These are phyloP conservation scores for Beris chalybata DNA, from an alignment of 2,888 invertebrate genomes.

Conservation along the genomic window DNA sequence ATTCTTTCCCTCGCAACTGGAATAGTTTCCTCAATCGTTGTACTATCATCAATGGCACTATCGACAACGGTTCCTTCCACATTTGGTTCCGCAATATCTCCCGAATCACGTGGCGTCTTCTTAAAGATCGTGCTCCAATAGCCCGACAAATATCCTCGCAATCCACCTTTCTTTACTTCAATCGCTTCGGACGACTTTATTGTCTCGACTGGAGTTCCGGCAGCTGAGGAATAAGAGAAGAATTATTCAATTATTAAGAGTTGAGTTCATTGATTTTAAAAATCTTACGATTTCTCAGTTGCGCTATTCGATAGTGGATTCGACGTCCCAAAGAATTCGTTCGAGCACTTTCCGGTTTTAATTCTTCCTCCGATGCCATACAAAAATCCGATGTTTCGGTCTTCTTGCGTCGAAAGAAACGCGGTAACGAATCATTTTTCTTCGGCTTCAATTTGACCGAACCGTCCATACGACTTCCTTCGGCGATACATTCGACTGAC, in stretches of 20 bases:
- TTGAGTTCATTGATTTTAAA: background rate
- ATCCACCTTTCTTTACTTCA: slow-evolving; percentile 1
- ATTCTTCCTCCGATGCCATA: slow-evolving; percentile 9
- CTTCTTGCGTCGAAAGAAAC: slow-evolving; percentile 21
- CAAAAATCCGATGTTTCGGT: slow-evolving; percentile 2
- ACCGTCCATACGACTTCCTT: slow-evolving; percentile 10
- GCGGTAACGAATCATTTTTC: slow-evolving; percentile 20
- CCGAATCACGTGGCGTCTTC: slow-evolving; percentile 16
- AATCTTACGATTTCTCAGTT: slow-evolving; percentile 20
- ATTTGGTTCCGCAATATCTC: background rate
- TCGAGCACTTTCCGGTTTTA: slow-evolving; percentile 5
- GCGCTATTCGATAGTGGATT: slow-evolving; percentile 11
- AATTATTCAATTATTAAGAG: background rate
- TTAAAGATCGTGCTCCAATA: slow-evolving; percentile 26
- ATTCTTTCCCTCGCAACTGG: background rate
- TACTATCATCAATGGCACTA: background rate
- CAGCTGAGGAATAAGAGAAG: background rate
- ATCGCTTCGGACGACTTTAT: background rate
- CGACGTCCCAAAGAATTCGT: slow-evolving; percentile 16
- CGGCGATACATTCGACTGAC: slow-evolving; percentile 11
- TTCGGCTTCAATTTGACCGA: slow-evolving; percentile 11
- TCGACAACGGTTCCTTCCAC: background rate
- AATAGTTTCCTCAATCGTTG: background rate
- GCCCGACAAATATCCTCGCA: slow-evolving; percentile 15
- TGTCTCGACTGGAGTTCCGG: slow-evolving; percentile 9